These are phyloP conservation scores for Porites rus DNA, from an alignment of 92 coral and sea anemone species.

Conservation along the genomic window DNA sequence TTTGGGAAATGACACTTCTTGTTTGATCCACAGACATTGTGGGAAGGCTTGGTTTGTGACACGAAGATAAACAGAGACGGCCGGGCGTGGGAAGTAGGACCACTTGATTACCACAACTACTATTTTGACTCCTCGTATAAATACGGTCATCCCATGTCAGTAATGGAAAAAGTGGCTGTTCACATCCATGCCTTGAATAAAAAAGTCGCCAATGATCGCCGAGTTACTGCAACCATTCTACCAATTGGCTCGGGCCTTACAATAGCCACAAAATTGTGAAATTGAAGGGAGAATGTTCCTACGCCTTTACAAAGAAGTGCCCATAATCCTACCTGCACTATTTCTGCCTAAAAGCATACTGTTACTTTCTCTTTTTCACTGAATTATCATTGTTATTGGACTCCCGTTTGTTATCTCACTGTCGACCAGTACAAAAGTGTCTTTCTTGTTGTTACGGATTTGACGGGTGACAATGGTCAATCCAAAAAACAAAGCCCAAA, in stretches of 20 bases:
- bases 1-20: background rate
- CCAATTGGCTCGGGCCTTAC: conserved; percentile 76
- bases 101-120: background rate
- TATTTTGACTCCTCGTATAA: no score
- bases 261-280: conserved; percentile 53
- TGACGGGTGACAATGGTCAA: no score
- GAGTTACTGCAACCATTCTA: conserved; percentile 64
- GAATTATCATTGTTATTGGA: no score
- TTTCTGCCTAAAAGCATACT: no score
- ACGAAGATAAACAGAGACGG: conserved; percentile 23
- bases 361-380: no score
- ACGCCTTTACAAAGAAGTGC: no score
- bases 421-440: no score
- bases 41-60: conserved; percentile 18
- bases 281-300: background rate
- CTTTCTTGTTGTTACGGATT: no score
- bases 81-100: background rate
- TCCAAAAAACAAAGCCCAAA: no score
- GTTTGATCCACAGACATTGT: background rate
- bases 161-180: background rate
- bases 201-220: conserved; percentile 72
- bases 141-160: background rate
- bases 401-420: no score
- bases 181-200: conserved; percentile 66
- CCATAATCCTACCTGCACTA: no score